Percentiles rank a stretch among this genome's conserved stretches.
Evolutionary conservation across 2,113 vertebrate genomes (phyloP).

Genomic region (Stegostoma tigrinum): DNA sequence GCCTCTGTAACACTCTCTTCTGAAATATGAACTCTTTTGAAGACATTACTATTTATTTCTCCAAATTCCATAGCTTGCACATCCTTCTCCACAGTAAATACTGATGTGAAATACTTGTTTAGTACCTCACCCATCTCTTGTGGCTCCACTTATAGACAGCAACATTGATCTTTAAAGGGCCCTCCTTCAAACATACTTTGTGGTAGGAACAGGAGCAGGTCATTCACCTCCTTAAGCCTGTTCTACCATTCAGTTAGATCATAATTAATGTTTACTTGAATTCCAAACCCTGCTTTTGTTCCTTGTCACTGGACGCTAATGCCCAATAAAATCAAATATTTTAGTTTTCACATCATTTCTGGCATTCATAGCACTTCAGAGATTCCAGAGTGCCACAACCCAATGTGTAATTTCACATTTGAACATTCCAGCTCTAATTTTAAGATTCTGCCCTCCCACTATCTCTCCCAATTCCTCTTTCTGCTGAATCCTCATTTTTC

Average conservation of each 20-base stretch:
- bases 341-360: neutral
- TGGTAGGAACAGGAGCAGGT: neutral
- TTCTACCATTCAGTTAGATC: neutral
- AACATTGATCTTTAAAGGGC: too few species aligned
- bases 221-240: neutral
- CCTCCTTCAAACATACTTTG: neutral
- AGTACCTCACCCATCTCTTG: too few species aligned
- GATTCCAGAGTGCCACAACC: neutral
- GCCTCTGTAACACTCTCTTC: too few species aligned
- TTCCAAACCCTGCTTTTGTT: neutral
- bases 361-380: neutral
- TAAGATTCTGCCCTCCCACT: neutral
- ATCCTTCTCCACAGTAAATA: too few species aligned
- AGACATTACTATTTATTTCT: too few species aligned
- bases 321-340: neutral
- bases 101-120: too few species aligned
- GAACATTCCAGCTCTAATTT: neutral
- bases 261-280: neutral
- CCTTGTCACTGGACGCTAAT: neutral
- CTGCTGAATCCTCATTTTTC: neutral
- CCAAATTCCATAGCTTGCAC: too few species aligned
- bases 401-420: neutral
- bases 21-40: too few species aligned
- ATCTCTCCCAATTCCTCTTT: neutral
- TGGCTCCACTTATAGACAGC: too few species aligned